phyloP scores from a whole-genome alignment of 2,797 vertebrate genomes.

The Smutsia temminckii region DNA sequence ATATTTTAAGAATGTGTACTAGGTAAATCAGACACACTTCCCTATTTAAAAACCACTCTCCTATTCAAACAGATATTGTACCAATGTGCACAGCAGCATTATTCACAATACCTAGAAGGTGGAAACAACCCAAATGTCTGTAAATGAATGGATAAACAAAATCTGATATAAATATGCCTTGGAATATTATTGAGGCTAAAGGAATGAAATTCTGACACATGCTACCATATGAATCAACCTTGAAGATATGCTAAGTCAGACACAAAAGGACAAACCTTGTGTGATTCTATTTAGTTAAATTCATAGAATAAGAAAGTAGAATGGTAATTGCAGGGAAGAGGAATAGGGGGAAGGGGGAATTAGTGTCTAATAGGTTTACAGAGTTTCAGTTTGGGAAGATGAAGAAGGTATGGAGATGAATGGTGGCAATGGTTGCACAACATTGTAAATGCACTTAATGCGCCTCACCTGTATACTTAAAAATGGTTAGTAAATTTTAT shows the following conservation, averaged over 20 bases:
- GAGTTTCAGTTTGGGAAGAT: not conserved
- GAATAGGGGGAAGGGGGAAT: not conserved
- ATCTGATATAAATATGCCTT: not conserved
- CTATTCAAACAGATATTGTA: not conserved
- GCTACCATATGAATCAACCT: not conserved
- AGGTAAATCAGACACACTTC: not conserved
- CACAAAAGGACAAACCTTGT: not conserved
- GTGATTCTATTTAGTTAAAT: not conserved
- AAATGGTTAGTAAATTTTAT: not conserved
- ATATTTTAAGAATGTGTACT: not conserved
- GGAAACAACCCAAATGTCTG: not conserved
- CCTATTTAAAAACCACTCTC: not conserved
- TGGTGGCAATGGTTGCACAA: not conserved
- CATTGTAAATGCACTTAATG: not conserved
- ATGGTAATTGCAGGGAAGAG: not conserved
- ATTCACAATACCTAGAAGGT: not conserved
- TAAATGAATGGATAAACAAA: not conserved
- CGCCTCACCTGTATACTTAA: not conserved
- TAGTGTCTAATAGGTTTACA: not conserved
- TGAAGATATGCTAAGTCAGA: not conserved
- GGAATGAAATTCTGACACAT: not conserved
- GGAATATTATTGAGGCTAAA: not conserved
- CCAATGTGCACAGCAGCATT: not conserved
- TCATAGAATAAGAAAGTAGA: not conserved
- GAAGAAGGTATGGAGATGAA: not conserved